Evolutionary conservation across 1,140 invertebrate genomes (phyloP), one percentile per base, ranked within the genome.

Genomic region (Colletes gigas): DNA sequence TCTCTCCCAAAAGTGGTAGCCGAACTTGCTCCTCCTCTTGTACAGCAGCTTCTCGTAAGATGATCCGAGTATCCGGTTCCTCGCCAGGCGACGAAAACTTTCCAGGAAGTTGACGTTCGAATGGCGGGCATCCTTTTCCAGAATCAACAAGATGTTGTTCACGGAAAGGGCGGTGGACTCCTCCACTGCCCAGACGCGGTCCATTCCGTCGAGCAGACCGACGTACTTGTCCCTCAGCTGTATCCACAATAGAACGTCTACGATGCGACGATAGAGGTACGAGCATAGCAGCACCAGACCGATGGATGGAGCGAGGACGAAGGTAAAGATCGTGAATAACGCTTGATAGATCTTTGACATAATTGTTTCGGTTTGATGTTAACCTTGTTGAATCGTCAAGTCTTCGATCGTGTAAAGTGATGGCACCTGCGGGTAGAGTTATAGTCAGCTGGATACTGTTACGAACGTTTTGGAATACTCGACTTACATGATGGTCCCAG

Each of bases 181-280:
- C 87, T 95, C 94, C 4, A 94, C 68, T 50, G 93, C 92, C 94
- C 94, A 95, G 66, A 94, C 91, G 1, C 92, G 91, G 84, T 95
- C 94, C 57, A 92, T 93, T 21, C 94, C 94, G 9, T 94, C 90
- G 6, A 94, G 82, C 17, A 94, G 91, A 63, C 90, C 90, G 0
- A 87, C 91, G 77, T 94, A 94, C 60, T 90, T 88, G 12, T 90
- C 88, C 8, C 68, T 77, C 7, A 86, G 57, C 19, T 83, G 70
- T 21, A 83, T 39, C 66, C 63, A 81, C 17, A 91, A 47, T 14
- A 86, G 1, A 0, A 83, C 19, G 3, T 83, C 54, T 12, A 90
- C 57, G n/a, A 78, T 65, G 59, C 54, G 17, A 50, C 83, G 78
- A 50, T 55, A 83, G 0, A 83, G 10, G 5, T 79, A 86, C 12